These are phyloP conservation scores for Trichogramma evanescens DNA, from an alignment of 2,888 invertebrate genomes.

Conservation along the genomic window DNA sequence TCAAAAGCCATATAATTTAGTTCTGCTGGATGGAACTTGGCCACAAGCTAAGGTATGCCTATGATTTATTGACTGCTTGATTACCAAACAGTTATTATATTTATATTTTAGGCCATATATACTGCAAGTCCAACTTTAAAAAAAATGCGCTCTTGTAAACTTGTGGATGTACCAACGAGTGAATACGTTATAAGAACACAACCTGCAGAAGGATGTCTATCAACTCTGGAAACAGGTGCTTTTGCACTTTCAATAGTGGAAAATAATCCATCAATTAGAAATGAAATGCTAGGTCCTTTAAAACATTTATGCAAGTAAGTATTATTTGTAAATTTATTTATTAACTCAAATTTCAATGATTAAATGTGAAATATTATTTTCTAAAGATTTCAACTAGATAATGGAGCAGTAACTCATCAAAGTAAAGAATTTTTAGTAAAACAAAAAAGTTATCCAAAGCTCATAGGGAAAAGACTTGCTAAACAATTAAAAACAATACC, in stretches of 20 bases:
- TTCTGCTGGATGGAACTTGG: slow-evolving; percentile 92
- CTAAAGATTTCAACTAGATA: slow-evolving; percentile 66
- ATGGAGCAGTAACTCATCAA: slow-evolving; percentile 89
- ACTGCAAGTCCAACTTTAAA: slow-evolving; percentile 72
- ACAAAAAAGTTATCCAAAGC: slow-evolving; percentile 70
- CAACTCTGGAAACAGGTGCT: slow-evolving; percentile 83
- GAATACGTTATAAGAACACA: slow-evolving; percentile 90
- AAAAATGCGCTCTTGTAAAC: slow-evolving; percentile 71
- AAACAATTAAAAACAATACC: slow-evolving; percentile 44
- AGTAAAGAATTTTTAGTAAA: slow-evolving; percentile 84
- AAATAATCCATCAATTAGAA: slow-evolving; percentile 57
- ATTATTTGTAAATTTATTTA: not conserved
- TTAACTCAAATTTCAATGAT: not conserved
- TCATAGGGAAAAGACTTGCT: slow-evolving; percentile 71
- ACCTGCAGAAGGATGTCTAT: slow-evolving; percentile 84
- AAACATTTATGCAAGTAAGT: slow-evolving; percentile 66
- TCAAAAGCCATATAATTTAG: slow-evolving; percentile 61
- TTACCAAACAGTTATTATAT: not conserved
- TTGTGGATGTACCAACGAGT: slow-evolving; percentile 65
- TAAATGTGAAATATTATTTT: not conserved
- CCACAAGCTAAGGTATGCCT: slow-evolving; percentile 70
- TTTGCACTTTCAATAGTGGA: slow-evolving; percentile 74
- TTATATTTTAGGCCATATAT: slow-evolving; percentile 62
- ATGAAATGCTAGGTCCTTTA: slow-evolving; percentile 69
- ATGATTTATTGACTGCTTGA: slow-evolving; percentile 6